Conservation (phyloP, 2,888 invertebrate genomes). For the Eristalis pertinax region DNA sequence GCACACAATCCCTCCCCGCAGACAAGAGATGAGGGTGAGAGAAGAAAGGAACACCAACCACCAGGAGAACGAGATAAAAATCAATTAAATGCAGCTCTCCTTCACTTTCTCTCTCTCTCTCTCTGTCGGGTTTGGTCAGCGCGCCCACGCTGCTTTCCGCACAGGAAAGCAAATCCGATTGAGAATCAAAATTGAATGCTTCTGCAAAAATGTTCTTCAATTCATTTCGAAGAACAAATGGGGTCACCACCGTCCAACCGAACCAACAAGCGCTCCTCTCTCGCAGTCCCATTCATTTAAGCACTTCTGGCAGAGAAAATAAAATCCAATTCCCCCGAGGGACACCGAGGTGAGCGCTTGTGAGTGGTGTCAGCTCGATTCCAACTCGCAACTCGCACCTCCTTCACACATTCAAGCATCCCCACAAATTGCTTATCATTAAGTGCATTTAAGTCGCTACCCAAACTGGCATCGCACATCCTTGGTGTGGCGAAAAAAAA, state of each 20-base stretch:
- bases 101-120: not conserved
- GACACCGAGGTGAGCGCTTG: slow-evolving; percentile 18
- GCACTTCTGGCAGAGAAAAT: slow-evolving; percentile 9
- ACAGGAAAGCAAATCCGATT: slow-evolving; percentile 47
- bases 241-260: slow-evolving; percentile 2
- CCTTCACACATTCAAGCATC: not conserved
- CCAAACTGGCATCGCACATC: slow-evolving; percentile 30
- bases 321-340: slow-evolving; percentile 24
- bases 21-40: not conserved
- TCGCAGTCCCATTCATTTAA: not conserved
- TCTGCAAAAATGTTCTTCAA: slow-evolving; percentile 34
- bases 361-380: slow-evolving; percentile 56
- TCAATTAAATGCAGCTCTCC: slow-evolving; percentile 42
- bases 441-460: slow-evolving; percentile 66
- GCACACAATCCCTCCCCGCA: too few relatives aligned
- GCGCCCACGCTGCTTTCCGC: not conserved
- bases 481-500: not conserved
- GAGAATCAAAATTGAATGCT: slow-evolving; percentile 43
- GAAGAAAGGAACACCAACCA: not conserved
- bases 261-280: not conserved
- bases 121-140: not conserved
- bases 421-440: slow-evolving; percentile 68
- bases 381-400: not conserved
- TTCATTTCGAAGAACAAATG: slow-evolving; percentile 34
- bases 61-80: slow-evolving; percentile 32